Evolutionary conservation across 2,888 invertebrate species (phyloP).

Genomic region (Lasioglossum malachurum): DNA sequence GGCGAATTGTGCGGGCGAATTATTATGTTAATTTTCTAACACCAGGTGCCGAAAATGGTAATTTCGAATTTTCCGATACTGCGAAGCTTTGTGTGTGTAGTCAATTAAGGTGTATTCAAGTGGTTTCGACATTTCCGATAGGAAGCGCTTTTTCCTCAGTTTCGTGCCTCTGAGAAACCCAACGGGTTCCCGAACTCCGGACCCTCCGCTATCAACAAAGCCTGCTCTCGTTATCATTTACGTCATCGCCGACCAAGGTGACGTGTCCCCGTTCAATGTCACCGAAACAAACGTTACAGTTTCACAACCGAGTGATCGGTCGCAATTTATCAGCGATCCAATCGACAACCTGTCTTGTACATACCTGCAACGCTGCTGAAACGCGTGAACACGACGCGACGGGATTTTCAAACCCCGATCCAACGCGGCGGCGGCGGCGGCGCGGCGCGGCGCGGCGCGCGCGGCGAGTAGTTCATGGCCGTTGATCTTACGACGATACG

Average conservation of each 20-base stretch:
- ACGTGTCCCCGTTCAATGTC: conserved; percentile 57
- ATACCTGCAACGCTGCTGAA: background rate
- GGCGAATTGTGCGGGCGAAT: background rate
- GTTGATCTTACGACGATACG: background rate
- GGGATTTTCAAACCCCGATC: background rate
- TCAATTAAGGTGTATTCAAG: background rate
- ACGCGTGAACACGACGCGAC: background rate
- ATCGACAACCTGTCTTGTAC: conserved; percentile 19
- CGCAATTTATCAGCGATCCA: conserved; percentile 22
- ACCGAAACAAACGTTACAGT: conserved; percentile 47
- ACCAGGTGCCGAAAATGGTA: background rate
- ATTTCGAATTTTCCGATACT: background rate
- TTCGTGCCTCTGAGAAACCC: background rate
- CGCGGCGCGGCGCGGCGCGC: too few relatives aligned
- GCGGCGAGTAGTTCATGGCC: background rate
- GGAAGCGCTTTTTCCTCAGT: background rate
- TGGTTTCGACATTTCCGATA: background rate
- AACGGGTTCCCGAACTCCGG: background rate
- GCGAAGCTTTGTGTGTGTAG: too few relatives aligned
- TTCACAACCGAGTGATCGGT: conserved; percentile 47
- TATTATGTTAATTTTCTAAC: too few relatives aligned
- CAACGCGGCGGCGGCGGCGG: too few relatives aligned
- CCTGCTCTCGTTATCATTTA: conserved; percentile 49
- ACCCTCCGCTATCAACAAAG: conserved; percentile 22
- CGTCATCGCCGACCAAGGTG: conserved; percentile 55